These are phyloP conservation scores for Reticulitermes lucifugus DNA, from an alignment of 2,888 invertebrate genomes.

Conservation along the genomic window DNA sequence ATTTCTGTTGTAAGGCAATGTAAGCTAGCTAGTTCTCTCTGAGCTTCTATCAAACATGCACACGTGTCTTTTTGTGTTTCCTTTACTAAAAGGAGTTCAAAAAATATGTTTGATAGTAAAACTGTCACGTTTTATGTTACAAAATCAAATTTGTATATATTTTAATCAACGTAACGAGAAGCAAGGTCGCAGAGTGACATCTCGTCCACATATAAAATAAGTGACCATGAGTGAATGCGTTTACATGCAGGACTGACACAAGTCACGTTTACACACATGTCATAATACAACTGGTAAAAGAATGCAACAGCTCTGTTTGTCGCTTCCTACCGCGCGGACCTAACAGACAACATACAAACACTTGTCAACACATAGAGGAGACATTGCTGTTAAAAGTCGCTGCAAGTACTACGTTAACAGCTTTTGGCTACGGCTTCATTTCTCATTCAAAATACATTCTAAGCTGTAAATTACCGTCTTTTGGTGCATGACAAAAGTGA, in stretches of 20 bases:
- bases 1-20: background rate
- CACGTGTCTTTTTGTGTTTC: background rate
- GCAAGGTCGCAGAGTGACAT: background rate
- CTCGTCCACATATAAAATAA: background rate
- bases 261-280: too few species aligned
- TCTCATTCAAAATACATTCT: too few species aligned
- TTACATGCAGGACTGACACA: slow-evolving; percentile 3
- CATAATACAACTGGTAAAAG: too few species aligned
- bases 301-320: too few species aligned
- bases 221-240: background rate
- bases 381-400: too few species aligned
- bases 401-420: too few species aligned
- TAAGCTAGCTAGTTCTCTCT: background rate
- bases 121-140: slow-evolving; percentile 5
- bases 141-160: slow-evolving; percentile 27
- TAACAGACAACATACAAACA: too few species aligned
- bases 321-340: too few species aligned
- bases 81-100: background rate
- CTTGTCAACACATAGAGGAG: too few species aligned
- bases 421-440: too few species aligned
- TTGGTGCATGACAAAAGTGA: too few species aligned
- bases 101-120: slow-evolving; percentile 1
- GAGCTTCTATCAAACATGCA: background rate
- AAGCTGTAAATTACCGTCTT: too few species aligned
- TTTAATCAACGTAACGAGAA: slow-evolving; percentile 7